phyloP scores from a whole-genome alignment of 2,888 invertebrate species.

The Chydorus sphaericus region DNA sequence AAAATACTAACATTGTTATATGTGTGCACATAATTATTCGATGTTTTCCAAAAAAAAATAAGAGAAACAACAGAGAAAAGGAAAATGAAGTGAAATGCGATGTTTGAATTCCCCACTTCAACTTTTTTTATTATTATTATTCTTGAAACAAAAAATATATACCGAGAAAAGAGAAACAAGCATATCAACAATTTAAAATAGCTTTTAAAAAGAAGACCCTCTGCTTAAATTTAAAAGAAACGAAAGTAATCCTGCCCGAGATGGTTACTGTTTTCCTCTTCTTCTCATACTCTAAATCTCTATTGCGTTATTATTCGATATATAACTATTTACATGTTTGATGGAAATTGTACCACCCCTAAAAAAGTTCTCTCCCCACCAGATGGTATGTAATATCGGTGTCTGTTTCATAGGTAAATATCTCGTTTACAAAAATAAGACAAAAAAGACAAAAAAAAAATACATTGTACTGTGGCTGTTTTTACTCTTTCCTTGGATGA shows the following conservation, averaged over 20 bases:
- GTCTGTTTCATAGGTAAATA: neutral
- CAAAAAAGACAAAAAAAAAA: neutral
- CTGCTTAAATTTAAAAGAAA: neutral
- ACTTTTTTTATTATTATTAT: too few relatives aligned
- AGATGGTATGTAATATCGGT: neutral
- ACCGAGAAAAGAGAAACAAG: slow-evolving; percentile 6
- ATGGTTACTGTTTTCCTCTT: neutral
- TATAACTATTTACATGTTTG: slow-evolving; percentile 1
- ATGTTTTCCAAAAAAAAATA: too few relatives aligned
- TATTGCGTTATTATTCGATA: neutral
- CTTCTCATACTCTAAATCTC: neutral
- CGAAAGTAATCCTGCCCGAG: neutral
- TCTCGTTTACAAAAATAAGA: neutral
- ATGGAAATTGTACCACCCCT: neutral
- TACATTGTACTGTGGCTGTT: neutral
- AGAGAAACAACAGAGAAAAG: too few relatives aligned
- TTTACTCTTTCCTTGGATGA: neutral
- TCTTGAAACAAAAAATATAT: too few relatives aligned
- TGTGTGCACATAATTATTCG: slow-evolving; percentile 5
- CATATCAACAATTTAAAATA: neutral
- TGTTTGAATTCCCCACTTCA: too few relatives aligned
- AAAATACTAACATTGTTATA: neutral
- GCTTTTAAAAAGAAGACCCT: neutral
- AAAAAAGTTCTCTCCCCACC: neutral
- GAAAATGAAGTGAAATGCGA: too few relatives aligned